Evolutionary conservation across 2,797 vertebrate species (phyloP).

Genomic region (Zalophus californianus): DNA sequence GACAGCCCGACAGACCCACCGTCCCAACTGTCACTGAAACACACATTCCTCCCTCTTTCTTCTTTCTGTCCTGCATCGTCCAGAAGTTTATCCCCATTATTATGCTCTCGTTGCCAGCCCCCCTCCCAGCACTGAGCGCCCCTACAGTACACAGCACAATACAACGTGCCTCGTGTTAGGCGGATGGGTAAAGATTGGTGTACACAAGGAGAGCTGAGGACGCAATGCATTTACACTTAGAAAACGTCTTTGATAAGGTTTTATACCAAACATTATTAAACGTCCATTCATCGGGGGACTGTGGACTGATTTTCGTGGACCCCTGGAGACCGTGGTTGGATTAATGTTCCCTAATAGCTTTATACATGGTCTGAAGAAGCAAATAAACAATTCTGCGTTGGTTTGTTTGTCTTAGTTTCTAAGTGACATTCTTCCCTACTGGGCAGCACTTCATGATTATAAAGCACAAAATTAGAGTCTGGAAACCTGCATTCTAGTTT

Average conservation of each 20-base stretch:
- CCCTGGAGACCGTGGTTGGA: not conserved
- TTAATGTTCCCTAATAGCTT: not conserved
- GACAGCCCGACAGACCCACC: rapidly evolving
- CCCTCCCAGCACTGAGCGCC: not conserved
- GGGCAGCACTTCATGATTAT: not conserved
- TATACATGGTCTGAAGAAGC: not conserved
- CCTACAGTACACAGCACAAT: rapidly evolving
- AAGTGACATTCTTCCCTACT: not conserved
- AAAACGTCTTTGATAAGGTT: not conserved
- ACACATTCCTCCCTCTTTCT: no score
- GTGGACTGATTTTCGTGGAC: not conserved
- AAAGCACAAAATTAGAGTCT: not conserved
- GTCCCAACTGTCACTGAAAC: not conserved
- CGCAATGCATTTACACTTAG: not conserved
- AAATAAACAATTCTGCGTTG: not conserved
- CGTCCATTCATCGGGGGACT: not conserved
- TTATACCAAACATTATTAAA: not conserved
- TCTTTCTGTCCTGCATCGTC: rapidly evolving
- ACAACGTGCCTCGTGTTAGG: not conserved
- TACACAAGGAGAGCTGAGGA: not conserved
- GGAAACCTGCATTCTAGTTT: not conserved
- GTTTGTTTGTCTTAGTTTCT: not conserved
- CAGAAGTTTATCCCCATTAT: not conserved
- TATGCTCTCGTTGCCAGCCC: rapidly evolving
- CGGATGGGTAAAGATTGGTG: not conserved